phyloP scores from a whole-genome alignment of 2,113 vertebrate genomes.

The Oceanites oceanicus region DNA sequence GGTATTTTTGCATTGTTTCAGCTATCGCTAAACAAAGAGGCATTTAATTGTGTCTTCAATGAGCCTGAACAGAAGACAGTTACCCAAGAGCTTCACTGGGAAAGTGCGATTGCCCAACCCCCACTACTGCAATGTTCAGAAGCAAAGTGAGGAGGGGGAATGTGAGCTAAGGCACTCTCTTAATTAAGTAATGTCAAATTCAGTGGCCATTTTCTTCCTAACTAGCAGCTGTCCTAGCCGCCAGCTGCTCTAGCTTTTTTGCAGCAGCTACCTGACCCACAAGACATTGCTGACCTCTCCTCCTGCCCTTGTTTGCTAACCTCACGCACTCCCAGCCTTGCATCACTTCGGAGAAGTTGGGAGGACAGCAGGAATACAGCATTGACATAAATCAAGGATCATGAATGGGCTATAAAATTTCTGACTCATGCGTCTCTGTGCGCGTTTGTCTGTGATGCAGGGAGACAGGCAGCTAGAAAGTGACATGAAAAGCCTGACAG shows the following conservation, averaged over 20 bases:
- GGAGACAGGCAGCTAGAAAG: neutral
- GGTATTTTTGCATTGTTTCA: slow-evolving; percentile 38
- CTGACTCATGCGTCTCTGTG: neutral
- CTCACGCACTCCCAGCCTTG: neutral
- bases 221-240: slow-evolving; percentile 11
- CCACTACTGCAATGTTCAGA: neutral
- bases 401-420: slow-evolving; percentile 37
- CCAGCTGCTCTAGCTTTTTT: neutral
- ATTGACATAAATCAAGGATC: slow-evolving; percentile 37
- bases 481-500: neutral
- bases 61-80: neutral
- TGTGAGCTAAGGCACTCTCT: neutral
- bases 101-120: neutral
- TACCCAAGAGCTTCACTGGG: neutral
- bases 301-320: neutral
- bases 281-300: neutral
- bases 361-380: slow-evolving; percentile 1
- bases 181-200: slow-evolving; percentile 24
- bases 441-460: neutral
- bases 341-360: neutral
- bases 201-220: neutral
- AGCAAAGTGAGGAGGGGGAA: neutral
- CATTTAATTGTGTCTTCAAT: slow-evolving; percentile 28
- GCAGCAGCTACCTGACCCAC: neutral
- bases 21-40: neutral